Conservation (phyloP, 2,888 invertebrate species). For the Dicycla oo region DNA sequence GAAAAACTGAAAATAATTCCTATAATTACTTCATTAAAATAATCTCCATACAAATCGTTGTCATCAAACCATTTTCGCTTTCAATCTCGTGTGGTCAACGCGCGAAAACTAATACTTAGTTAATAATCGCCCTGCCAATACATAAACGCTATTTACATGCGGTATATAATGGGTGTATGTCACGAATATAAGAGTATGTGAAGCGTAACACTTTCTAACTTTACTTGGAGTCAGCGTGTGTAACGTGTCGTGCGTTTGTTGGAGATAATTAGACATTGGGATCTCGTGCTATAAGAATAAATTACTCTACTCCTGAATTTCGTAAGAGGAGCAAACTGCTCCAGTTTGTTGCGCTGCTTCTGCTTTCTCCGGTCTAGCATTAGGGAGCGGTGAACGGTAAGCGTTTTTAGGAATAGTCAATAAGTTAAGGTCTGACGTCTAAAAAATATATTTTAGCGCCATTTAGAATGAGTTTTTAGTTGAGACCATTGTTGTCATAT, state of each 20-base stretch:
- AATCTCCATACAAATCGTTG: constrained; percentile 8
- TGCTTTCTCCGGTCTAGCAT: too few relatives aligned
- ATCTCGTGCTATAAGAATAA: constrained; percentile 23
- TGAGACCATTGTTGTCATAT: not conserved
- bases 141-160: constrained; percentile 58
- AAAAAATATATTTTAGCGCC: not conserved
- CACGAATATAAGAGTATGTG: constrained; percentile 59
- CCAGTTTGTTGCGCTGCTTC: not conserved
- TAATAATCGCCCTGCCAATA: constrained; percentile 57
- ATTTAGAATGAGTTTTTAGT: not conserved
- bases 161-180: constrained; percentile 48
- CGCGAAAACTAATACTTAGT: constrained; percentile 52
- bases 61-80: constrained; percentile 46
- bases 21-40: constrained; percentile 1
- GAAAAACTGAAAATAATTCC: not conserved
- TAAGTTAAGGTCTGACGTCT: not conserved
- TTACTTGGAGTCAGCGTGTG: constrained; percentile 38
- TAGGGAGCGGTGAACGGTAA: not conserved
- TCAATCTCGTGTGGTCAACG: constrained; percentile 34
- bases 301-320: constrained; percentile 6
- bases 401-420: too few relatives aligned
- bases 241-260: constrained; percentile 34
- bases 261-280: constrained; percentile 37
- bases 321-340: not conserved
- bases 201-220: constrained; percentile 68